A percentile compares a stretch with the other conserved stretches of the same genome.
Evolutionary conservation across 2,888 invertebrate species (phyloP).

Genomic region (Andricus quercusramuli): DNA sequence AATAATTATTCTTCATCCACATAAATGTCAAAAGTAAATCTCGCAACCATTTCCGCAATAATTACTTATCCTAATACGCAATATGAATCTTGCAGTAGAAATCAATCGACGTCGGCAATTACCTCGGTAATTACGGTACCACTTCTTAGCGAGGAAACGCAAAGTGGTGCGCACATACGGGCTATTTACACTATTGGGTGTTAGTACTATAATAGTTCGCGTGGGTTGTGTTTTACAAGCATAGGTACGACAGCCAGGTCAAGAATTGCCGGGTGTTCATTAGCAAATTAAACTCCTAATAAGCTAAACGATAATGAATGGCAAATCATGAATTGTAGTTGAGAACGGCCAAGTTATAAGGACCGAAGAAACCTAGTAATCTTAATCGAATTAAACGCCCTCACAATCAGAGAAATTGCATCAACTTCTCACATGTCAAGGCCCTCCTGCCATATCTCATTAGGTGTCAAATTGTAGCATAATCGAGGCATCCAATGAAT

Average conservation of each 20-base stretch:
- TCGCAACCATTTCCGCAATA: slow-evolving; percentile 1
- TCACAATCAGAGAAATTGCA: background rate
- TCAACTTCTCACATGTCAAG: background rate
- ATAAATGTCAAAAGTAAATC: slow-evolving; percentile 20
- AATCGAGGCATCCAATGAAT: background rate
- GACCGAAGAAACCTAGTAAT: background rate
- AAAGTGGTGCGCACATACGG: background rate
- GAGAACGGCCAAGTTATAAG: background rate
- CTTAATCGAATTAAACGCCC: background rate
- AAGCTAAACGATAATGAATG: slow-evolving; percentile 20
- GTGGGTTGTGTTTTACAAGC: background rate
- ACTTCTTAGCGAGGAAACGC: background rate
- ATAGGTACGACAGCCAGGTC: background rate
- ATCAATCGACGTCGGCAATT: slow-evolving; percentile 18
- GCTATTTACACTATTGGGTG: background rate
- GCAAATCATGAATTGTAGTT: background rate
- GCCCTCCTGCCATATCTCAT: background rate
- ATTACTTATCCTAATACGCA: slow-evolving; percentile 10
- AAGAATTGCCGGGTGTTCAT: background rate
- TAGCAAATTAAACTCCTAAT: slow-evolving; percentile 23
- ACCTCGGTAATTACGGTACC: background rate
- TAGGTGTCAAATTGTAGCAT: background rate
- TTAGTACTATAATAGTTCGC: slow-evolving; percentile 2
- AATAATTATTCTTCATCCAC: slow-evolving; percentile 26
- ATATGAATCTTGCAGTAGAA: slow-evolving; percentile 11